Conservation (phyloP, 2,888 invertebrate species). For the Drosophila melanosoma region DNA sequence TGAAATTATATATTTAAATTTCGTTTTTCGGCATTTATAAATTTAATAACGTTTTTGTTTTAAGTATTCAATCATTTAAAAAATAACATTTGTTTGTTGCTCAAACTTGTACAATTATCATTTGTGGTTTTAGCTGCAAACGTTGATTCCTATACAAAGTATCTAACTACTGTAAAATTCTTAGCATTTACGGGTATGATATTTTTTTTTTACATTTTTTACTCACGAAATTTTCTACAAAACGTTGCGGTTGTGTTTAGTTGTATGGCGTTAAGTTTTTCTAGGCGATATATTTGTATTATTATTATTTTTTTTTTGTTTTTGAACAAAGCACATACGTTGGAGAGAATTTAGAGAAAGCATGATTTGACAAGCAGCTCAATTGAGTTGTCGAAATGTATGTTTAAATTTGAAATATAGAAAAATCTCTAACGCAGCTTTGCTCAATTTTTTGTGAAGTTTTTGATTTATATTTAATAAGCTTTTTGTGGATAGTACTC, state of each 20-base stretch:
- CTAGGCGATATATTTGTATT: constrained; percentile 56
- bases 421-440: constrained; percentile 30
- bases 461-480: constrained; percentile 39
- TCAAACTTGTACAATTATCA: constrained; percentile 63
- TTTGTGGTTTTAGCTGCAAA: constrained; percentile 67
- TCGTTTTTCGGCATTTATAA: constrained; percentile 44
- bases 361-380: not conserved
- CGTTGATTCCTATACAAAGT: constrained; percentile 79
- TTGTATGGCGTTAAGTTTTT: constrained; percentile 62
- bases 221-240: constrained; percentile 70
- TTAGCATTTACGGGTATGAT: constrained; percentile 68
- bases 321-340: constrained; percentile 54
- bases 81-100: constrained; percentile 66
- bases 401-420: not conserved
- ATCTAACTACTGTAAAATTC: constrained; percentile 80
- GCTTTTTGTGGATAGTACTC: constrained; percentile 41
- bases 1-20: constrained; percentile 69
- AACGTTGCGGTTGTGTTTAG: constrained; percentile 63
- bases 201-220: constrained; percentile 42
- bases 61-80: constrained; percentile 49
- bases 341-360: constrained; percentile 15
- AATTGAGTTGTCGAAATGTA: constrained; percentile 8
- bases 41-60: constrained; percentile 49
- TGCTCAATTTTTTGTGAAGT: constrained; percentile 37
- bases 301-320: constrained; percentile 27